Evolutionary conservation across 2,888 invertebrate genomes (phyloP), one percentile per base, ranked within the genome.

Genomic region (Dynastes hyllus): DNA sequence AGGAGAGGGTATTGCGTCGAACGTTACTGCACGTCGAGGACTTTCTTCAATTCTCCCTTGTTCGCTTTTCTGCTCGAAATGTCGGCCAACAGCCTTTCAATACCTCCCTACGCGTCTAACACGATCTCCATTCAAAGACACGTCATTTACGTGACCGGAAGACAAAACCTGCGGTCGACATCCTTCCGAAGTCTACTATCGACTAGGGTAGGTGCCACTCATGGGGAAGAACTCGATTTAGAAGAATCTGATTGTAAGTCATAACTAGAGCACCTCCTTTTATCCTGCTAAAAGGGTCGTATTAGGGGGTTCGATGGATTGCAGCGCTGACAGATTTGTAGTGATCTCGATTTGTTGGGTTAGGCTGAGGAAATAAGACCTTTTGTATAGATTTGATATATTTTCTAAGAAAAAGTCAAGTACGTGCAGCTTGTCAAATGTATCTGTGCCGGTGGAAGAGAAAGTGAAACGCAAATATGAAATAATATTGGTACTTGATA

Each of bases 41-140:
- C 55, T 58, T 58, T 58, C 55, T 58, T 58, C 22, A 58, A 22
- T 58, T 58, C 27, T 16, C 22, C 55, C 22, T 22, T 16, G 55
- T 58, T 58, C 55, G 55, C 55, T 58, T 58, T 58, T 58, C 55
- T 58, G 55, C 22, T 58, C 55, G 55, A 58, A 58, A 58, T 58
- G 55, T 58, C 55, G 55, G 55, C 55, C 55, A 58, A 58, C 55
- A 22, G 55, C 22, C 55, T 58, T 58, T 58, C 22, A n/a, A 58
- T 58, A 58, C 55, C 13, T 16, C 27, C 22, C 55, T n/a, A 16
- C 22, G 27, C 55, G 55, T n/a, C 55, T 58, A 58, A 58, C 55
- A 8, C 55, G 55, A 58, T 58, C 55, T 58, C 55, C 55, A 58
- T 58, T 58, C 55, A 58, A 58, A 58, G 22, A 5, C 55, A 58